Percentiles rank a stretch among this genome's conserved stretches.
phyloP scores from a whole-genome alignment of 1,140 invertebrate genomes.

The Ostrea denselamellosa region DNA sequence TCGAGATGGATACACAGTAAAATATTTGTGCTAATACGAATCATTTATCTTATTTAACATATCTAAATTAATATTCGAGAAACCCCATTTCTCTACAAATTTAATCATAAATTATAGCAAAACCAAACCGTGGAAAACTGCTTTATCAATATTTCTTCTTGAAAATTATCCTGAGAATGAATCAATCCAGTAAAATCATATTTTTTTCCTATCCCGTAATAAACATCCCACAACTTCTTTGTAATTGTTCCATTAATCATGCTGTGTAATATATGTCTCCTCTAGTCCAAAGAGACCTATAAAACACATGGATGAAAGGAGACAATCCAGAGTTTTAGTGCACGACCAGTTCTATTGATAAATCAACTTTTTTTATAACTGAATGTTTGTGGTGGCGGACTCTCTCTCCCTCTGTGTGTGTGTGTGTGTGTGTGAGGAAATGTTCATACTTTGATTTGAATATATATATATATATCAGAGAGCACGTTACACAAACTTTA shows the following conservation, averaged over 20 bases:
- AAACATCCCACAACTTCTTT: not conserved
- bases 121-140: not conserved
- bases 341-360: slow-evolving; percentile 1
- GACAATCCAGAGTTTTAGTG: too few relatives aligned
- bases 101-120: not conserved
- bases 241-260: slow-evolving; percentile 25
- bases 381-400: not conserved
- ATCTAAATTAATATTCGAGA: not conserved
- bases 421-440: not conserved
- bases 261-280: slow-evolving; percentile 13
- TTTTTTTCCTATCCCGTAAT: not conserved
- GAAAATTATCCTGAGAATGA: too few relatives aligned
- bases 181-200: too few relatives aligned
- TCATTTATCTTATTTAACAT: not conserved
- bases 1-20: not conserved
- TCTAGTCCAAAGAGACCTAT: slow-evolving; percentile 7
- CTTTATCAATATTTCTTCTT: not conserved
- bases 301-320: slow-evolving; percentile 1
- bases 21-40: not conserved
- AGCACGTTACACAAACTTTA: too few relatives aligned
- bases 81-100: not conserved
- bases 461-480: too few relatives aligned
- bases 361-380: slow-evolving; percentile 18
- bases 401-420: too few relatives aligned
- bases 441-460: not conserved